Evolutionary conservation across 2,888 invertebrate genomes (phyloP), one percentile per base, ranked within the genome.

Genomic region (Coelinius sp.): DNA sequence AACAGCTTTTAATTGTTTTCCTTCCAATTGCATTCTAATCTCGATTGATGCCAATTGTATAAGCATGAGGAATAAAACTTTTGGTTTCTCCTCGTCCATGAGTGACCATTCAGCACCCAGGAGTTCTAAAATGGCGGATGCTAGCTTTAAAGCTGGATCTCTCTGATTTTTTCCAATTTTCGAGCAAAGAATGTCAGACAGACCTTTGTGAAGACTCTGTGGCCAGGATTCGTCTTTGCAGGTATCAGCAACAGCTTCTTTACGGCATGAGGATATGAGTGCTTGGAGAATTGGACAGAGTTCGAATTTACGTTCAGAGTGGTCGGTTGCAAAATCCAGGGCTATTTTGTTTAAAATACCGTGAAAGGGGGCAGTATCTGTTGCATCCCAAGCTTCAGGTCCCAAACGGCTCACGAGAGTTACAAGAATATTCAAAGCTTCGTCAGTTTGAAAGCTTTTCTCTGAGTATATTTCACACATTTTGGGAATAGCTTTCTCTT

Each of bases 21-120:
- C 95, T 83, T 97, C 97, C 76, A 97, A 89, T 79, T 96, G 95
- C 97, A 98, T 97, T 82, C 97, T 92, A 0, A 97, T 94, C 90
- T 98, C 97, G 84, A 97, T 95, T 64, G 96, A 95, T 80, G 95
- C 93, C 70, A 98, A 89, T 85, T 97, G 97, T 70, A 97, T 92
- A 24, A 95, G 87, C 10, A 97, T 88, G 20, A 97, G 89, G 80
- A 97, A 93, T 82, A 96, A 94, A 82, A 95, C 93, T 88, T 95
- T 94, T 70, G 95, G 95, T 78, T 92, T 91, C 74, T 94, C 93
- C 78, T 94, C 94, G 86, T 95, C 94, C 80, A 91, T 91, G 77
- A 96, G 89, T 69, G 94, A 91, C 96, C 96, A 97, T 77, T 95
- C 95, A 25, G 95, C 92, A 20, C 97, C 96, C 22, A 96, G 89